A percentile compares a stretch with the other conserved stretches of the same genome.
Conservation (phyloP, 2,113 vertebrate species). For the Trogon melanurus region DNA sequence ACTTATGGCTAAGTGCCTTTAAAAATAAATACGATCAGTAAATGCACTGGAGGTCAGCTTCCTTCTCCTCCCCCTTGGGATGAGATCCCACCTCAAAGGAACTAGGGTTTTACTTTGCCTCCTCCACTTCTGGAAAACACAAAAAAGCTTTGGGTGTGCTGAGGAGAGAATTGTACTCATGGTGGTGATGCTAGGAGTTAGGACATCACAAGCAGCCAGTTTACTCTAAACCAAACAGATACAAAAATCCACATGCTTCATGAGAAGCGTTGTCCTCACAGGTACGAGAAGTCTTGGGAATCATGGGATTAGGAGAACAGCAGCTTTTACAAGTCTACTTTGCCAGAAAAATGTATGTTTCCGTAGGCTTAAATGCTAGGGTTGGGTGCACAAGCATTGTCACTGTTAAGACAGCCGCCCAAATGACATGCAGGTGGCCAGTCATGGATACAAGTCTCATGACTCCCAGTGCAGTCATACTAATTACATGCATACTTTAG, state of each 20-base stretch:
- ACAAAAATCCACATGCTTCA: background rate
- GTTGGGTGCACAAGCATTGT: background rate
- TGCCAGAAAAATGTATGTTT: background rate
- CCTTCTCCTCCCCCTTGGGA: background rate
- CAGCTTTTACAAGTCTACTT: background rate
- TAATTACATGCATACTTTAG: background rate
- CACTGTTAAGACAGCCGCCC: background rate
- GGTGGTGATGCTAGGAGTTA: background rate
- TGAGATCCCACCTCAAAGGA: conserved; percentile 46
- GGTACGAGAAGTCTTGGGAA: background rate
- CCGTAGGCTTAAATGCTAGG: background rate
- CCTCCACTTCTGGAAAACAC: background rate
- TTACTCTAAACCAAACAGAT: background rate
- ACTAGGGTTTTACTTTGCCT: background rate
- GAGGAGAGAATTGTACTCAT: background rate
- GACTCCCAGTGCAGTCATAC: background rate
- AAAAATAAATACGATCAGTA: conserved; percentile 49
- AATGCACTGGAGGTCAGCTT: conserved; percentile 49
- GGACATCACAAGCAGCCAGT: background rate
- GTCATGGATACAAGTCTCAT: background rate
- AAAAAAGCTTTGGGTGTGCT: background rate
- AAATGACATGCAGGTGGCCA: background rate
- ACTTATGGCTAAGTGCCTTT: conserved; percentile 49
- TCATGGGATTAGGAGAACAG: accelerated
- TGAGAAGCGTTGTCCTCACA: background rate